Evolutionary conservation across 2,888 invertebrate genomes (phyloP).

Genomic region (Drosophila paracracens): DNA sequence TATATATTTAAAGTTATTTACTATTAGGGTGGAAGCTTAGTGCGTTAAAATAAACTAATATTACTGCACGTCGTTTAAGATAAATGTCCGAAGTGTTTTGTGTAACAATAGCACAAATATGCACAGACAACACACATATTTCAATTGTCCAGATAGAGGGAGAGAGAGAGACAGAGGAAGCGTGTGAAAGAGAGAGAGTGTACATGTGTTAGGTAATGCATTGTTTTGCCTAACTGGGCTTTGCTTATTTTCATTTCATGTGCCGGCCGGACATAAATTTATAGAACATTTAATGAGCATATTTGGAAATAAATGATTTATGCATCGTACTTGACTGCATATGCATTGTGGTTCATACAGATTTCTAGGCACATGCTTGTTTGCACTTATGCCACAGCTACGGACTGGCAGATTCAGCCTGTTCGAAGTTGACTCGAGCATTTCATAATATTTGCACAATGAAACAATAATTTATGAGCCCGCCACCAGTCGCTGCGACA

Average conservation of each 20-base stretch:
- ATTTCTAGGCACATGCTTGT: conserved; percentile 34
- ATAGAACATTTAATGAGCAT: conserved; percentile 75
- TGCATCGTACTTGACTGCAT: conserved; percentile 43
- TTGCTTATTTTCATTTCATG: conserved; percentile 52
- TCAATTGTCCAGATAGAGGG: background rate
- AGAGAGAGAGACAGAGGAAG: background rate
- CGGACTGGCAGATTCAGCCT: conserved; percentile 15
- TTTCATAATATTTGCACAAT: conserved; percentile 35
- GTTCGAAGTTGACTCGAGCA: conserved; percentile 26
- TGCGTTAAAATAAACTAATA: conserved; percentile 54
- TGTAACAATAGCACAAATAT: conserved; percentile 7
- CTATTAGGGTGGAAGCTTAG: conserved; percentile 27
- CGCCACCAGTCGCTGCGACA: conserved; percentile 21
- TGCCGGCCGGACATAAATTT: conserved; percentile 67
- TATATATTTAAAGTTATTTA: background rate
- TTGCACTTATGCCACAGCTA: background rate
- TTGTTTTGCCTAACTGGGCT: conserved; percentile 46
- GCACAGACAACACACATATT: background rate
- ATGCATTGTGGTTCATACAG: conserved; percentile 21
- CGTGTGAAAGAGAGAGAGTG: background rate
- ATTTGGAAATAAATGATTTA: conserved; percentile 71
- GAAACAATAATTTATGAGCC: conserved; percentile 36
- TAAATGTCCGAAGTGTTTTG: conserved; percentile 7
- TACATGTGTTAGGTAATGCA: conserved; percentile 26
- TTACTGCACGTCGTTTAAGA: conserved; percentile 27